phyloP scores from a whole-genome alignment of 2,113 vertebrate genomes.

The Nanger granti region DNA sequence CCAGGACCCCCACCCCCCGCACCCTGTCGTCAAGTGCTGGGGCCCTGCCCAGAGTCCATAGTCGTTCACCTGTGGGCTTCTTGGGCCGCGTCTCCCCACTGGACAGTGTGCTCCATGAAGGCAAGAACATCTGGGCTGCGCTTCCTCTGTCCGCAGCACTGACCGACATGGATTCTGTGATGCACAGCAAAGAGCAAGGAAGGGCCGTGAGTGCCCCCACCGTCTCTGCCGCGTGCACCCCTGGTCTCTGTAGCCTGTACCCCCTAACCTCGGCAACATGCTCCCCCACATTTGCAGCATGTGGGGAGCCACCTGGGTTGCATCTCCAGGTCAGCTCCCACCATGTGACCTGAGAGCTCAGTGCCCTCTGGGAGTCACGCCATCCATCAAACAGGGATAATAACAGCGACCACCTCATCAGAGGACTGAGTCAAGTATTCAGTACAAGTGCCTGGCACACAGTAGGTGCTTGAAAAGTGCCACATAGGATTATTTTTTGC shows the following conservation, averaged over 20 bases:
- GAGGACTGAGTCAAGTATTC: fast-evolving
- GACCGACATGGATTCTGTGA: fast-evolving
- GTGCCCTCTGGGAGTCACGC: not conserved
- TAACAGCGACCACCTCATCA: fast-evolving
- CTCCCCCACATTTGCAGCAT: not conserved
- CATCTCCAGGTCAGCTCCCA: fast-evolving
- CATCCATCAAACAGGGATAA: fast-evolving
- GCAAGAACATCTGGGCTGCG: fast-evolving
- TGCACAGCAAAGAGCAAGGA: fast-evolving
- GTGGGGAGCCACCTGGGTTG: not conserved
- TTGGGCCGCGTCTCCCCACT: fast-evolving
- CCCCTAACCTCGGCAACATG: not conserved
- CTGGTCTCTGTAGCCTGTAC: fast-evolving
- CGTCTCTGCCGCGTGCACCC: fast-evolving
- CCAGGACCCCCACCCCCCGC: too few species aligned
- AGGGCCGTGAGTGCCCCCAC: fast-evolving
- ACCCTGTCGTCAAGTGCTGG: fast-evolving
- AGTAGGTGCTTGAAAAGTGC: not conserved
- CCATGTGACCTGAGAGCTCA: fast-evolving
- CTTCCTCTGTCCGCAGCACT: fast-evolving
- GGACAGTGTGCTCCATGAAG: not conserved
- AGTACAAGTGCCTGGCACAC: fast-evolving
- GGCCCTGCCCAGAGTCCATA: fast-evolving
- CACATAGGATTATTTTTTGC: fast-evolving
- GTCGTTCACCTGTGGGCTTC: fast-evolving